Base-by-base conservation (phyloP, 2,113 vertebrate species). In the Malurus cyaneus region DNA sequence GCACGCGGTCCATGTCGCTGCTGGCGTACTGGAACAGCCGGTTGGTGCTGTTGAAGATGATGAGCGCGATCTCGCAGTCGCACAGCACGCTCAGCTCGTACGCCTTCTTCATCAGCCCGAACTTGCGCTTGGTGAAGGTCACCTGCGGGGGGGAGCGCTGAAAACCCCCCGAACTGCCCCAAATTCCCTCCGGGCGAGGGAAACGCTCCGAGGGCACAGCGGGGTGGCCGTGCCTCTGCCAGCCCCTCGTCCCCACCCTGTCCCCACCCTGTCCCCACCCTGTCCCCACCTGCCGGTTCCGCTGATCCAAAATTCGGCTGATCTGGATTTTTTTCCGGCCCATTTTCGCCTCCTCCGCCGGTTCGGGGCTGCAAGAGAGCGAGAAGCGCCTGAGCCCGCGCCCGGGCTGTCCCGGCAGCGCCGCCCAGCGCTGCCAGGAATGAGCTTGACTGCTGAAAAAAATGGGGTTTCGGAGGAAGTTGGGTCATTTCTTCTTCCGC, bases 241-340 rank as follows among this genome's bases (percentile, higher is more conserved):
- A 0, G 6, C 20, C 24, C 39, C 9, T 8, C 0, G 0, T 24
- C 19, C 19, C 36, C 28, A 3, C 20, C 39, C 12, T 0, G 0
- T 7, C 70, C 54, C 62, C 14, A 21, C 39, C 39, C 39, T 11
- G 39, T 39, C 36, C 36, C 36, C 36, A 36, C 36, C 36, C 1
- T 0, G 12, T 1, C 9, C 89, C 36, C 31, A 99, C 99, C 98
- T 99, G 99, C 28, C 99, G 97, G 88, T 99, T 99, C 84, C 99
- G 94, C 89, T 99, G 99, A 88, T 99, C 99, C 95, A 99, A 77
- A 79, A 99, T 99, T 14, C 99, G 98, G 46, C 99, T 99, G 90
- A 99, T 99, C 96, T 99, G 99, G 85, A 99, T 99, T 96, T 99
- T 99, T 97, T 99, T 99, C 87, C 99, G 97, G 47, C 99, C 99